Base-by-base conservation (phyloP, 2,888 invertebrate species). In the Dilophus febrilis region DNA sequence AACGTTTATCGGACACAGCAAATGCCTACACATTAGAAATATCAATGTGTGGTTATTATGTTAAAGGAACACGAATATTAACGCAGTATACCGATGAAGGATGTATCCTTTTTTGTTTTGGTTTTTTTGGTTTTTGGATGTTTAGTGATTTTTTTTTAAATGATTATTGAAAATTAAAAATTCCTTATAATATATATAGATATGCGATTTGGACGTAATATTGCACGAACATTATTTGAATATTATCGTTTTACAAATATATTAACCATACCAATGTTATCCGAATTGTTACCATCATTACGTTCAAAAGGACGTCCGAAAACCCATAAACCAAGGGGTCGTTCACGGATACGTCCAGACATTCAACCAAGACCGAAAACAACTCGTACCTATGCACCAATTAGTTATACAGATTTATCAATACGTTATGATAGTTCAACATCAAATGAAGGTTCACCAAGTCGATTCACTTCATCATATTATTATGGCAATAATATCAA, bases 41-140 rank as follows among this genome's bases (percentile, higher is more conserved):
- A 1, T 94, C 94, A 10, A 76, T 91, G 66, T 85, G 81, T 50
- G 92, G 92, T n/a, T 84, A 88, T 52, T 73, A 73, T 52, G 62
- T 79, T 13, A 74, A 75, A 38, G 72, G 75, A 35, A 70, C 74
- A 4, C 71, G 81, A 39, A 75, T 74, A 2, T 68, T 80, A 42
- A 69, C 86, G 41, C 81, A 87, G 27, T 95, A 94, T 57, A 92
- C 85, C 30, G 92, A 94, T 67, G 91, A 92, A 51, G 81, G 83
- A 49, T 95, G 94, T 94, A 86, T 86, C 85, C 83, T 83, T 74
- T 14, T 32, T 3, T 10, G 12, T 60, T 39, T 22, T n/a, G n/a
- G n/a, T n/a, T n/a, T n/a, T n/a, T n/a, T n/a, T n/a, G n/a, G n/a
- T n/a, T n/a, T n/a, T n/a, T n/a, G n/a, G n/a, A n/a, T n/a, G n/a